phyloP scores from a whole-genome alignment of 2,113 vertebrate species.

The Neolamprologus kungweensis region DNA sequence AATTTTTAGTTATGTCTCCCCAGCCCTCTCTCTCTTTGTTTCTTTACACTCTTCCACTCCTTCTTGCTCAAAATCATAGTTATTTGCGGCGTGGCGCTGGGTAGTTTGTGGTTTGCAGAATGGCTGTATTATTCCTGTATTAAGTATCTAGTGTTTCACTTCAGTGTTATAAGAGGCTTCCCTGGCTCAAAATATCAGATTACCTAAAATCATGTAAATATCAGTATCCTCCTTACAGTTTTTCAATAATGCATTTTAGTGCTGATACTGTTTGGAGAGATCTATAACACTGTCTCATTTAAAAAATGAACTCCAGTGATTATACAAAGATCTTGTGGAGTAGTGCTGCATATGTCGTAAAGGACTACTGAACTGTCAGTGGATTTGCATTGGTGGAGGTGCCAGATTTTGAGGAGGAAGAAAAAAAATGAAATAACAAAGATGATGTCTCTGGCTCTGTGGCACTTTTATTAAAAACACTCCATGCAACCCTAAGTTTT shows the following conservation, averaged over 20 bases:
- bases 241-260: constrained; percentile 2
- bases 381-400: neutral
- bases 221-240: neutral
- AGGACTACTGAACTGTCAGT: neutral
- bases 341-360: neutral
- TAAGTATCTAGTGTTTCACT: constrained; percentile 47
- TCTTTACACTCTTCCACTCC: neutral
- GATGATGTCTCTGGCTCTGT: neutral
- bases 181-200: constrained; percentile 35
- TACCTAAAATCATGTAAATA: constrained; percentile 22
- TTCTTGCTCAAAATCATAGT: constrained; percentile 32
- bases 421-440: neutral
- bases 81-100: constrained; percentile 45
- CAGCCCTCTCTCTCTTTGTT: neutral
- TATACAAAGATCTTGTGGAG: neutral
- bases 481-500: neutral
- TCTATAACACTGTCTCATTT: neutral
- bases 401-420: neutral
- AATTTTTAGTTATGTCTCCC: constrained; percentile 41
- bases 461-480: neutral
- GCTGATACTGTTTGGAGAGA: neutral
- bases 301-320: neutral
- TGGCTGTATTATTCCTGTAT: constrained; percentile 54
- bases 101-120: constrained; percentile 40
- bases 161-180: constrained; percentile 54